Evolutionary conservation across 2,888 invertebrate species (phyloP).

Genomic region (Sminthurinus aureus): DNA sequence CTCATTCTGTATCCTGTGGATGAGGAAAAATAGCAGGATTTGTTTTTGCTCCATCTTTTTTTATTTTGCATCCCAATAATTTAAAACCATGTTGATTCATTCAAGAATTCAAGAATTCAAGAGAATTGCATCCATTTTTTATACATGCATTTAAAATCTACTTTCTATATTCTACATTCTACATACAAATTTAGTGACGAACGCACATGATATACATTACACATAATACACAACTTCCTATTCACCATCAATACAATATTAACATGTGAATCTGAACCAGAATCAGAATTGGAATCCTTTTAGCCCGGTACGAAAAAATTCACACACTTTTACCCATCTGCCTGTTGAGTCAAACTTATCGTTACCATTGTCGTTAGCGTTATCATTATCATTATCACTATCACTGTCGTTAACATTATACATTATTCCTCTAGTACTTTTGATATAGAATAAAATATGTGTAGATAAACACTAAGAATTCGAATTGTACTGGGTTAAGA

Average conservation of each 20-base stretch:
- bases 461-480: background rate
- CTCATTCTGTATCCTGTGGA: background rate
- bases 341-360: slow-evolving; percentile 9
- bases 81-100: slow-evolving; percentile 7
- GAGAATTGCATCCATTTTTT: background rate
- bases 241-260: too few species aligned
- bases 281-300: too few species aligned
- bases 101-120: too few species aligned
- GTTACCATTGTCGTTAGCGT: background rate
- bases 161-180: too few species aligned
- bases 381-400: too few species aligned
- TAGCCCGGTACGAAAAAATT: background rate
- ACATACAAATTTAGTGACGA: too few species aligned
- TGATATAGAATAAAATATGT: background rate
- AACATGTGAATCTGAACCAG: too few species aligned
- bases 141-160: too few species aligned
- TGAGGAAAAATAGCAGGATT: background rate
- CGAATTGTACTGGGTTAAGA: background rate
- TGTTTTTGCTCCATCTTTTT: background rate
- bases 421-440: background rate
- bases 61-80: background rate
- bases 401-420: background rate
- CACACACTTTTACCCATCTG: slow-evolving; percentile 1
- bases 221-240: too few species aligned
- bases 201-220: too few species aligned